Evolutionary conservation across 1,140 invertebrate species (phyloP).

Genomic region (Drosophila ercepeae): DNA sequence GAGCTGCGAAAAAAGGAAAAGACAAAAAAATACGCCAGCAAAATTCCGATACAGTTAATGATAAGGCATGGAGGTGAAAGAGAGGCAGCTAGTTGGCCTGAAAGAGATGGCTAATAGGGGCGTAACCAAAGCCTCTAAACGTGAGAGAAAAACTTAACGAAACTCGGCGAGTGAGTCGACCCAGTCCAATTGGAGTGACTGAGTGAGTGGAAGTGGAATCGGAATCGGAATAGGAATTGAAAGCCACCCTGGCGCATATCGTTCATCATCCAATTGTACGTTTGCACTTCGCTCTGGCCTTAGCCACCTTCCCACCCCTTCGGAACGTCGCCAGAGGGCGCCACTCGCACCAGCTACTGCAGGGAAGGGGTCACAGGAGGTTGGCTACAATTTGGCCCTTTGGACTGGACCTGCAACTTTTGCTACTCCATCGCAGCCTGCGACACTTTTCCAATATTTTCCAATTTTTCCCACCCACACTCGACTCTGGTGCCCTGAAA

Average conservation of each 20-base stretch:
- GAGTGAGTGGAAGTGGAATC: constrained; percentile 12
- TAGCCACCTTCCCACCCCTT: constrained; percentile 31
- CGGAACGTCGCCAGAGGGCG: constrained; percentile 32
- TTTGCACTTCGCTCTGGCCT: constrained; percentile 70
- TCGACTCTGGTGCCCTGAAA: constrained; percentile 8
- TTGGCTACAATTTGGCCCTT: constrained; percentile 79
- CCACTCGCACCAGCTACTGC: constrained; percentile 9
- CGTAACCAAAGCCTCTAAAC: constrained; percentile 11
- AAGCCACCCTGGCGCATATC: constrained; percentile 29
- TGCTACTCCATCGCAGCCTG: constrained; percentile 34
- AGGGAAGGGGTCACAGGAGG: constrained; percentile 57
- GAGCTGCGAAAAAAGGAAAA: constrained; percentile 27
- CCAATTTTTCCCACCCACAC: not conserved
- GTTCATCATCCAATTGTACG: constrained; percentile 83
- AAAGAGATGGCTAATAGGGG: constrained; percentile 8
- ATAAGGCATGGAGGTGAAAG: constrained; percentile 49
- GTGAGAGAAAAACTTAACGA: constrained; percentile 35
- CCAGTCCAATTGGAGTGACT: constrained; percentile 32
- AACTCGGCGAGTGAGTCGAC: constrained; percentile 34
- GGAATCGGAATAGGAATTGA: constrained; percentile 4
- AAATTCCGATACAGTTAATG: constrained; percentile 81
- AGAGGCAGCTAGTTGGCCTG: constrained; percentile 12
- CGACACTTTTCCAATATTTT: constrained; percentile 66
- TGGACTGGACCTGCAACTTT: constrained; percentile 41
- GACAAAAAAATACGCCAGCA: constrained; percentile 6